Conservation (phyloP, 2,888 invertebrate genomes). For the Mimachlamys varia region DNA sequence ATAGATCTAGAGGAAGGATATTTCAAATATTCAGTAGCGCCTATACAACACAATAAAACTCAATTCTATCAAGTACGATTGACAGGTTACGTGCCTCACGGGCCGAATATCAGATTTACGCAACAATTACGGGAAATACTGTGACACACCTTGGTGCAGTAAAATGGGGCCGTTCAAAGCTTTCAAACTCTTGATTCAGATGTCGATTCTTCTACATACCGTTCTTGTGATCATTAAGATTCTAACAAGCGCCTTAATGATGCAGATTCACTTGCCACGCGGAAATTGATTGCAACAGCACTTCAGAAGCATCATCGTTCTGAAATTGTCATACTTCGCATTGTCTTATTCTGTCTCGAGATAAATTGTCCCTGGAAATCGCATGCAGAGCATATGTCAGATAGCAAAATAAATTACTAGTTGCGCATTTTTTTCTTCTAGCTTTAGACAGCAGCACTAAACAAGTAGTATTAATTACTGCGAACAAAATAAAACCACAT, state of each 20-base stretch:
- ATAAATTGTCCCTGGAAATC: not conserved
- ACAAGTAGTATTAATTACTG: not conserved
- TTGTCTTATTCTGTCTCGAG: not conserved
- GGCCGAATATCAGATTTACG: not conserved
- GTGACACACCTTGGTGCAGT: not conserved
- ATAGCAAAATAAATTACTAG: not conserved
- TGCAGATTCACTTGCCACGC: not conserved
- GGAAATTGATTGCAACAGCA: conserved; percentile 19
- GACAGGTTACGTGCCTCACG: not conserved
- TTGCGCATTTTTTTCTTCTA: not conserved
- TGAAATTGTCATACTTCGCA: not conserved
- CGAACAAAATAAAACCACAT: not conserved
- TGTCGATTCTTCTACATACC: not conserved
- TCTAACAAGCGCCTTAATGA: conserved; percentile 9
- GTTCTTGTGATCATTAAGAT: not conserved
- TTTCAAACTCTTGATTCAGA: not conserved
- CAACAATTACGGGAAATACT: not conserved
- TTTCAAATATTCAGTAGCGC: too few relatives aligned
- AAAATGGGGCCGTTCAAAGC: not conserved
- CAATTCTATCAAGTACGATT: not conserved
- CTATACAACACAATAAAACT: not conserved
- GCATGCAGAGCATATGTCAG: not conserved
- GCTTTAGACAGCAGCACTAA: not conserved
- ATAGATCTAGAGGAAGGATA: too few relatives aligned
- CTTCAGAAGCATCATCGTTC: not conserved